Percentiles rank a stretch among this genome's conserved stretches.
Conservation (phyloP, 2,797 vertebrate genomes). For the Danionella dracula region DNA sequence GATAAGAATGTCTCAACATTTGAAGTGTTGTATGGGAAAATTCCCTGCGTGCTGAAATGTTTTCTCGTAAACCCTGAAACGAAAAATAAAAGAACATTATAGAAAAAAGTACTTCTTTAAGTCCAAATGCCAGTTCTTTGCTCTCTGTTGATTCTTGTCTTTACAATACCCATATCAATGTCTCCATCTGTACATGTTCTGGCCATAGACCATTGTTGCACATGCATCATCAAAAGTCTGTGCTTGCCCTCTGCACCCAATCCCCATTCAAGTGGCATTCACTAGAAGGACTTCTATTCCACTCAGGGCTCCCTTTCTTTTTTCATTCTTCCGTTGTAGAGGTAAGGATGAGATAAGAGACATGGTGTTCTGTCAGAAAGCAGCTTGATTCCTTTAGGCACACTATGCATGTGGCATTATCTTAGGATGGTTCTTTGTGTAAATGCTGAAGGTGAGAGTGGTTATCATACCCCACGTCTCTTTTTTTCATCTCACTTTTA, state of each 20-base stretch:
- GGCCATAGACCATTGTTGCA: background rate
- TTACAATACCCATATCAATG: constrained; percentile 14
- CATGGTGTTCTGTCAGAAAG: no score
- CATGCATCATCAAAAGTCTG: background rate
- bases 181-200: background rate
- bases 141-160: no score
- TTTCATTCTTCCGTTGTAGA: background rate
- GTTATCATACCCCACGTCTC: constrained; percentile 3
- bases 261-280: background rate
- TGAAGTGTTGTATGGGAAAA: no score
- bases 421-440: background rate
- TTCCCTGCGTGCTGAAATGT: no score
- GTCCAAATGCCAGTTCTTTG: no score
- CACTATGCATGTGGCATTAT: background rate
- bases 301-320: background rate
- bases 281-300: constrained; percentile 1
- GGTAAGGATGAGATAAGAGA: background rate
- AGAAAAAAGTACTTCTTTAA: background rate
- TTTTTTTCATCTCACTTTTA: constrained; percentile 16
- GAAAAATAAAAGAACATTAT: no score
- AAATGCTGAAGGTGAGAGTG: background rate
- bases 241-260: background rate
- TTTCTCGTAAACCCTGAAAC: background rate
- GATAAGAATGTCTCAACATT: no score
- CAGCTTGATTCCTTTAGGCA: no score